Conservation (phyloP, 2,113 vertebrate species). For the Aix galericulata region DNA sequence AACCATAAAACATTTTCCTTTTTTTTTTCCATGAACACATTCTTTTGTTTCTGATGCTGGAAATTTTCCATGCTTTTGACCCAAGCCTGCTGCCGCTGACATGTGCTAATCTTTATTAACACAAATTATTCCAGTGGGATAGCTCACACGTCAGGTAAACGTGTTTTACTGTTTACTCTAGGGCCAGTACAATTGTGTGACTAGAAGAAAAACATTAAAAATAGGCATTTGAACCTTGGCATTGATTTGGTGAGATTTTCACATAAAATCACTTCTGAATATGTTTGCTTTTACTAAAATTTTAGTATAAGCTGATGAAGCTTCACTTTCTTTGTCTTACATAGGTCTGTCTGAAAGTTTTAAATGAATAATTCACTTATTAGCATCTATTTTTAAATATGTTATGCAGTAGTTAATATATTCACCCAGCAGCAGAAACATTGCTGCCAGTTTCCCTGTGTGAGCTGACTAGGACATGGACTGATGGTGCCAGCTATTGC, state of each 20-base stretch:
- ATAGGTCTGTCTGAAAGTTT: not conserved
- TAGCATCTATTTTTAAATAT: not conserved
- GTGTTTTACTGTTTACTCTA: conserved; percentile 2
- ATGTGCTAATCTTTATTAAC: not conserved
- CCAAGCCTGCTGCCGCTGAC: not conserved
- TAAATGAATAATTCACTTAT: not conserved
- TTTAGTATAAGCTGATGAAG: not conserved
- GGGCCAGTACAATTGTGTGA: not conserved
- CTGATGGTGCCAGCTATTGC: not conserved
- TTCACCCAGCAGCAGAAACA: not conserved
- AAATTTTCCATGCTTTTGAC: conserved; percentile 55
- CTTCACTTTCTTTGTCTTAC: not conserved
- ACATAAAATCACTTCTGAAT: not conserved
- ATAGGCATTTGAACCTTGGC: not conserved
- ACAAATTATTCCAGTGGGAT: conserved; percentile 45
- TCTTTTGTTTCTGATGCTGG: conserved; percentile 65
- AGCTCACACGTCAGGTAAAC: not conserved
- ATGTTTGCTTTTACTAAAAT: not conserved
- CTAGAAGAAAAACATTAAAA: conserved; percentile 32
- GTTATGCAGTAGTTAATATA: not conserved
- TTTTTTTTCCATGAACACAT: not conserved
- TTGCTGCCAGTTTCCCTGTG: not conserved
- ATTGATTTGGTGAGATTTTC: not conserved
- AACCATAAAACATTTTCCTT: conserved; percentile 17
- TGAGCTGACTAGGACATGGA: not conserved